A percentile compares a stretch with the other conserved stretches of the same genome.
These are phyloP conservation scores for Characodon lateralis DNA, from an alignment of 2,797 vertebrate species.

Conservation along the genomic window DNA sequence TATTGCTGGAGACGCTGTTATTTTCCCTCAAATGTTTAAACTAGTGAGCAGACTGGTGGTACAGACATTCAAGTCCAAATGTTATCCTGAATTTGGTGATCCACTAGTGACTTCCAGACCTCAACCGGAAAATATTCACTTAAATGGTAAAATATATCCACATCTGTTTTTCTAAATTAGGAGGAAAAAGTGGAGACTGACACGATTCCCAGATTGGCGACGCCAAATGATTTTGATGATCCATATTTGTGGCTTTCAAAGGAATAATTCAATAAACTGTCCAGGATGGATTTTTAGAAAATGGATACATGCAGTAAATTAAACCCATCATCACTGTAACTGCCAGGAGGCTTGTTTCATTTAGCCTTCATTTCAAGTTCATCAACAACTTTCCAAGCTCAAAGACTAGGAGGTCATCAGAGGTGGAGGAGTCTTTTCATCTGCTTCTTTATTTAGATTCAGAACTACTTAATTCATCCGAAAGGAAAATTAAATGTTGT, in stretches of 20 bases:
- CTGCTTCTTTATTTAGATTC: too few relatives aligned
- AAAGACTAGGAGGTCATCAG: too few relatives aligned
- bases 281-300: slow-evolving; percentile 1
- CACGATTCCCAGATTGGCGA: slow-evolving; percentile 1
- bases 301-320: neutral
- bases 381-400: neutral
- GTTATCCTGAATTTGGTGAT: neutral
- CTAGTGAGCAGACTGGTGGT: neutral
- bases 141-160: neutral
- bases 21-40: neutral
- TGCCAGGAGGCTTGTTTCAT: neutral
- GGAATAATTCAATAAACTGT: neutral
- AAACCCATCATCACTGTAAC: neutral
- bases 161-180: neutral
- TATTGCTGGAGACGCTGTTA: neutral
- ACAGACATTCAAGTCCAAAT: neutral
- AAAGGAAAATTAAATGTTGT: too few relatives aligned
- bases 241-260: slow-evolving; percentile 10
- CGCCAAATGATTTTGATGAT: slow-evolving; percentile 4
- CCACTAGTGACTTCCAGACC: neutral
- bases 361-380: neutral
- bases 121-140: neutral
- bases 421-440: too few relatives aligned
- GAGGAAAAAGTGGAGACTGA: neutral
- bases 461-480: too few relatives aligned